Conservation (phyloP, 2,888 invertebrate species). For the Polylopha cassiicola region DNA sequence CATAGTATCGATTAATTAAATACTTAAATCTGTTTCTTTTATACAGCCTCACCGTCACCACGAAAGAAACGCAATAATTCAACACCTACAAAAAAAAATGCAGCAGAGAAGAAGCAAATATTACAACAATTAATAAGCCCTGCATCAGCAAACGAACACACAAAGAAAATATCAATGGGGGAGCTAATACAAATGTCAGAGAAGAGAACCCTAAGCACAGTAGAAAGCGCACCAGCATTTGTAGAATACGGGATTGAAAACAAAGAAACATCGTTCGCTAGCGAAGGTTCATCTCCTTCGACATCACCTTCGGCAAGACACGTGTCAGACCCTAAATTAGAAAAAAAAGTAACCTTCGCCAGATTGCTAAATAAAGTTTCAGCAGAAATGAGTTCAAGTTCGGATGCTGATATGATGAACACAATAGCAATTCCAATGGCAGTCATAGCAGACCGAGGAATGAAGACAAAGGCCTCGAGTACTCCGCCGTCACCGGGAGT, state of each 20-base stretch:
- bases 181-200: conserved; percentile 86
- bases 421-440: conserved; percentile 72
- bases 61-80: conserved; percentile 88
- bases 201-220: conserved; percentile 67
- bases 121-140: conserved; percentile 86
- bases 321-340: conserved; percentile 81
- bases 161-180: conserved; percentile 82
- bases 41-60: conserved; percentile 84
- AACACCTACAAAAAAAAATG: conserved; percentile 85
- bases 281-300: conserved; percentile 69
- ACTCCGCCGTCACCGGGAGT: conserved; percentile 82
- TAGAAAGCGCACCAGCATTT: conserved; percentile 69
- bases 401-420: conserved; percentile 80
- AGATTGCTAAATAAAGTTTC: conserved; percentile 84
- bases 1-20: conserved; percentile 24
- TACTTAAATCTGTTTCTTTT: conserved; percentile 29
- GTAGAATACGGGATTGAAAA: conserved; percentile 68
- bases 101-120: conserved; percentile 87
- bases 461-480: conserved; percentile 64
- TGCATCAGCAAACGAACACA: conserved; percentile 78
- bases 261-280: conserved; percentile 80
- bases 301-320: conserved; percentile 76
- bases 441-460: conserved; percentile 58
- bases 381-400: conserved; percentile 86
- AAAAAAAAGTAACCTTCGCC: conserved; percentile 88